Conservation (phyloP, 2,797 vertebrate species). For the Protonibea diacanthus region DNA sequence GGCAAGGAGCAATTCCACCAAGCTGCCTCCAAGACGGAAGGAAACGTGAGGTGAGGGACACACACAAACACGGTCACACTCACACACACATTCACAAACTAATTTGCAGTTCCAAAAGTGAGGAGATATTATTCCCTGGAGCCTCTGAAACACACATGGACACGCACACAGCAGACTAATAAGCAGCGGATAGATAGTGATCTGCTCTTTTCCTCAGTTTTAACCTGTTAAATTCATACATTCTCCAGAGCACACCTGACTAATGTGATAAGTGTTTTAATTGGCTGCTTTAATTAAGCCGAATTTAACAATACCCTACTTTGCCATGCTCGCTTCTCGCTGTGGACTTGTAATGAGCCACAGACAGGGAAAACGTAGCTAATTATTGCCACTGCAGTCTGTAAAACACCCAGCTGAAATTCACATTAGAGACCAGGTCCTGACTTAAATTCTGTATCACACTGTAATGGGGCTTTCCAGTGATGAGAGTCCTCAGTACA, state of each 20-base stretch:
- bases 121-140: slow-evolving; percentile 52
- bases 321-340: slow-evolving; percentile 58
- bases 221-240: slow-evolving; percentile 65
- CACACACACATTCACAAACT: slow-evolving; percentile 24
- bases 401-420: slow-evolving; percentile 53
- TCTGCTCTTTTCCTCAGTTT: slow-evolving; percentile 69
- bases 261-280: slow-evolving; percentile 81
- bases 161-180: slow-evolving; percentile 60
- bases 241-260: slow-evolving; percentile 71
- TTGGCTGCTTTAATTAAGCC: slow-evolving; percentile 80
- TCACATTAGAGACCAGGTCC: slow-evolving; percentile 46
- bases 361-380: slow-evolving; percentile 61
- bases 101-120: slow-evolving; percentile 55
- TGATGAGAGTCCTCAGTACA: slow-evolving; percentile 24
- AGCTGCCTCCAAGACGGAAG: slow-evolving; percentile 74
- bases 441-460: slow-evolving; percentile 34
- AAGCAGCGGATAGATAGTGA: slow-evolving; percentile 63
- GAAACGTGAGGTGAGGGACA: slow-evolving; percentile 71
- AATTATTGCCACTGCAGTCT: slow-evolving; percentile 69
- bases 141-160: slow-evolving; percentile 28
- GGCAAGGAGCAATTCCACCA: slow-evolving; percentile 79
- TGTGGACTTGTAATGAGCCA: slow-evolving; percentile 70
- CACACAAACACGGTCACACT: neutral
- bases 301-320: slow-evolving; percentile 74
- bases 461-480: slow-evolving; percentile 24